phyloP scores from a whole-genome alignment of 2,888 invertebrate species.

The Mesochorus sp. region DNA sequence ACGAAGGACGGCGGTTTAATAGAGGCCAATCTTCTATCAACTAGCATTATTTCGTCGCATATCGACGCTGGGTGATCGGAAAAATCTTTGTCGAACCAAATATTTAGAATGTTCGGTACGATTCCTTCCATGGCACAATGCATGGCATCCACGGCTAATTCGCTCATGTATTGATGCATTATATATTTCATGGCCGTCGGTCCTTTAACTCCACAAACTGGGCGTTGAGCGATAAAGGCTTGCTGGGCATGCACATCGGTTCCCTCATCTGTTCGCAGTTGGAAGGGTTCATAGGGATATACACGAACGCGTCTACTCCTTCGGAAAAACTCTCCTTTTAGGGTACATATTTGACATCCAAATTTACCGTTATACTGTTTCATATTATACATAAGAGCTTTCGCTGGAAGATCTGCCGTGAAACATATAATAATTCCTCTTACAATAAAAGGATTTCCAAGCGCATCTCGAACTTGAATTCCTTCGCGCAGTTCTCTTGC shows the following conservation, averaged over 20 bases:
- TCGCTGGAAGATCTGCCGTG: neutral
- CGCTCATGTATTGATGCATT: neutral
- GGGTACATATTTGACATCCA: neutral
- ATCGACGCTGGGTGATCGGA: conserved; percentile 3
- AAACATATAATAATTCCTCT: neutral
- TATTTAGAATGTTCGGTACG: neutral
- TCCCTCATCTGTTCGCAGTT: neutral
- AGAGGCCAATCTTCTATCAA: neutral
- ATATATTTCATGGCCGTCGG: neutral
- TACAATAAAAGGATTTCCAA: neutral
- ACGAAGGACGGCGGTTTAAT: conserved; percentile 35
- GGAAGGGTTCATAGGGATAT: neutral
- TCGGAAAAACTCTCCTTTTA: neutral
- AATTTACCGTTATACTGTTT: neutral
- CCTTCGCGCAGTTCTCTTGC: neutral
- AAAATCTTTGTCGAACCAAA: conserved; percentile 11
- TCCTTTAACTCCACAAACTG: neutral
- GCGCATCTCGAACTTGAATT: neutral
- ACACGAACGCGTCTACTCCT: neutral
- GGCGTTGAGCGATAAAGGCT: neutral
- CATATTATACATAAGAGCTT: conserved; percentile 7
- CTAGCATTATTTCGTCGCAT: neutral
- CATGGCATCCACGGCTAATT: conserved; percentile 13
- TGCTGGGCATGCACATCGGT: neutral
- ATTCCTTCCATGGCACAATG: conserved; percentile 31